Percentiles rank a stretch among this genome's conserved stretches.
Evolutionary conservation across 2,113 vertebrate genomes (phyloP).

Genomic region (Oncorhynchus tshawytscha): DNA sequence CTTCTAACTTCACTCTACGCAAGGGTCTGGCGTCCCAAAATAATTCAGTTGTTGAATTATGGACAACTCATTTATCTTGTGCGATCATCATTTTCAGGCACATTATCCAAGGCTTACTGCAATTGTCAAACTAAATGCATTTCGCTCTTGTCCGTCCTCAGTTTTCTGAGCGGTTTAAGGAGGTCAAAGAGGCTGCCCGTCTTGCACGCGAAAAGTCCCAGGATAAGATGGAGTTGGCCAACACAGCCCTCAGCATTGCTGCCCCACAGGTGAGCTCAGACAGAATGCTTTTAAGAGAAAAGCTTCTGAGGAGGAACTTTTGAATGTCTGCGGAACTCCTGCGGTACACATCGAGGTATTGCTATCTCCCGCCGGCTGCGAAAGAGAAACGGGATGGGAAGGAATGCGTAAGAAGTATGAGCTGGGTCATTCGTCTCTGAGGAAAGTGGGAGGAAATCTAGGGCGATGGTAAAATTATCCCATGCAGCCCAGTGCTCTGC

Average conservation of each 20-base stretch:
- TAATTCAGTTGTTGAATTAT: neutral
- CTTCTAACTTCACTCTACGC: neutral
- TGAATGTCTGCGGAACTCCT: neutral
- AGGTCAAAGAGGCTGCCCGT: slow-evolving; percentile 91
- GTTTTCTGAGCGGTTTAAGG: slow-evolving; percentile 76
- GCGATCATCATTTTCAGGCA: no score
- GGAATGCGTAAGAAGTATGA: slow-evolving; percentile 25
- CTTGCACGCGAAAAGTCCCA: slow-evolving; percentile 91
- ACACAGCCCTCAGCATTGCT: slow-evolving; percentile 81
- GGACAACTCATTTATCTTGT: no score
- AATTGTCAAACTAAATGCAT: neutral
- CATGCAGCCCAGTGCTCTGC: slow-evolving; percentile 27
- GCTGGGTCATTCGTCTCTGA: slow-evolving; percentile 66
- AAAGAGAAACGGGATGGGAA: slow-evolving; percentile 15
- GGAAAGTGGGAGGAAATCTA: slow-evolving; percentile 61
- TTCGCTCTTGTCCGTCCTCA: slow-evolving; percentile 30
- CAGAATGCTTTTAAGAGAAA: neutral
- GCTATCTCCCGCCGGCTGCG: neutral
- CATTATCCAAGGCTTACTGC: no score
- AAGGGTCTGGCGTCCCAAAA: neutral
- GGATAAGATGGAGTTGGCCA: slow-evolving; percentile 89
- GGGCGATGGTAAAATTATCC: slow-evolving; percentile 73
- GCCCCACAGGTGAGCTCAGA: slow-evolving; percentile 85
- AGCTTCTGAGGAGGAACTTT: no score
- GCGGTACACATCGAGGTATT: neutral